Conservation (phyloP, 1,140 invertebrate genomes). For the Zeugodacus cucurbitae region DNA sequence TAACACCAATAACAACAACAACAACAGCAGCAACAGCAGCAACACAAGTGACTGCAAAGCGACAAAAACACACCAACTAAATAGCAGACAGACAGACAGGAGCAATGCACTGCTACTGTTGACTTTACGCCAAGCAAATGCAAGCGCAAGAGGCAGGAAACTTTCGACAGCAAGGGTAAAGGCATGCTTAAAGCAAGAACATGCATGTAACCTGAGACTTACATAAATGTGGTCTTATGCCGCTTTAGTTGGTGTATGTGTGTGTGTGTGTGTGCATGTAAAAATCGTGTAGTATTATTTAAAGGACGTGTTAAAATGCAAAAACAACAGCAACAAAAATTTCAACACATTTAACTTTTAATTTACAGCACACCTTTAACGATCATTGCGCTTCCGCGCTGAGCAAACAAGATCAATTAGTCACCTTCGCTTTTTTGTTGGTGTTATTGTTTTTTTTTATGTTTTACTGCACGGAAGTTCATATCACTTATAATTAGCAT, state of each 20-base stretch:
- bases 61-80: slow-evolving; percentile 47
- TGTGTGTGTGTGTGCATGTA: not conserved
- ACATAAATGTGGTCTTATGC: not conserved
- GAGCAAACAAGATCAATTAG: slow-evolving; percentile 1
- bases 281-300: slow-evolving; percentile 27
- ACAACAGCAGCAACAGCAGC: slow-evolving; percentile 44
- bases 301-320: slow-evolving; percentile 30
- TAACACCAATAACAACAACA: slow-evolving; percentile 42
- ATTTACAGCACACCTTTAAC: not conserved
- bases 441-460: too few species aligned
- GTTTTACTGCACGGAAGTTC: not conserved
- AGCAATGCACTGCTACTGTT: slow-evolving; percentile 35
- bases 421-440: not conserved
- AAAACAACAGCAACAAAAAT: not conserved
- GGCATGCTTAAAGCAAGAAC: not conserved
- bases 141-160: not conserved
- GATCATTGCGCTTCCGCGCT: not conserved
- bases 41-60: slow-evolving; percentile 44
- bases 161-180: not conserved
- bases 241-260: not conserved
- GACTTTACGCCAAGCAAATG: not conserved
- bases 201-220: slow-evolving; percentile 1
- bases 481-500: not conserved
- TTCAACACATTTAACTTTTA: not conserved
- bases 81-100: slow-evolving; percentile 30